phyloP scores from a whole-genome alignment of 1,140 invertebrate genomes.

The Cepaea nemoralis region DNA sequence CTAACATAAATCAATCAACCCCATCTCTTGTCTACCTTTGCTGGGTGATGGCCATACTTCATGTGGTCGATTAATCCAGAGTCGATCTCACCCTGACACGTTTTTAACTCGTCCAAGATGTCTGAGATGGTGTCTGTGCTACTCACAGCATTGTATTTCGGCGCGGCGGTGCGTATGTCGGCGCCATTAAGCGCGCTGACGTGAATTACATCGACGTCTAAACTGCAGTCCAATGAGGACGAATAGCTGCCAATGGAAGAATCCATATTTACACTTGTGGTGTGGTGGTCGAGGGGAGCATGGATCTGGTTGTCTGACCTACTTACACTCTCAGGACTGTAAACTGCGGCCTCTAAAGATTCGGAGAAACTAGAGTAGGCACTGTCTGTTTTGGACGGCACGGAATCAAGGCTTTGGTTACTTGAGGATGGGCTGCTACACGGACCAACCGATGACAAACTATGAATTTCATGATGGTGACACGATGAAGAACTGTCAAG shows the following conservation, averaged over 20 bases:
- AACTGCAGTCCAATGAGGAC: not conserved
- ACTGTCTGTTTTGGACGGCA: conserved; percentile 2
- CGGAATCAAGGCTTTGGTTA: conserved; percentile 21
- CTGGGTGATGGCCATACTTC: conserved; percentile 19
- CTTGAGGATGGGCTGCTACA: not conserved
- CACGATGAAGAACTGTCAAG: not conserved
- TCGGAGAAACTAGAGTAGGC: conserved; percentile 33
- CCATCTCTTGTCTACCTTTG: not conserved
- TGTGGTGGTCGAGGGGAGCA: not conserved
- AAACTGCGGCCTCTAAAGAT: not conserved
- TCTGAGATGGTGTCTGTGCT: conserved; percentile 32
- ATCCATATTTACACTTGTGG: too few species aligned
- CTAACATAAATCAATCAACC: too few species aligned
- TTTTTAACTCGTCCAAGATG: conserved; percentile 37
- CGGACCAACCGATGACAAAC: not conserved
- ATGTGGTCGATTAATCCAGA: conserved; percentile 26
- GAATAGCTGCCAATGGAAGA: not conserved
- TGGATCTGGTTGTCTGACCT: not conserved
- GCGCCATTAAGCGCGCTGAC: not conserved
- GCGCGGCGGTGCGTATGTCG: not conserved
- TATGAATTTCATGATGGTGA: not conserved
- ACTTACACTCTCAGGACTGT: not conserved
- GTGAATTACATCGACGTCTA: not conserved
- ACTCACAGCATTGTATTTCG: not conserved
- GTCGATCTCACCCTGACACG: conserved; percentile 42